Percentiles rank a stretch among this genome's conserved stretches.
Evolutionary conservation across 2,888 invertebrate genomes (phyloP).

Genomic region (Ptychoptera contaminata): DNA sequence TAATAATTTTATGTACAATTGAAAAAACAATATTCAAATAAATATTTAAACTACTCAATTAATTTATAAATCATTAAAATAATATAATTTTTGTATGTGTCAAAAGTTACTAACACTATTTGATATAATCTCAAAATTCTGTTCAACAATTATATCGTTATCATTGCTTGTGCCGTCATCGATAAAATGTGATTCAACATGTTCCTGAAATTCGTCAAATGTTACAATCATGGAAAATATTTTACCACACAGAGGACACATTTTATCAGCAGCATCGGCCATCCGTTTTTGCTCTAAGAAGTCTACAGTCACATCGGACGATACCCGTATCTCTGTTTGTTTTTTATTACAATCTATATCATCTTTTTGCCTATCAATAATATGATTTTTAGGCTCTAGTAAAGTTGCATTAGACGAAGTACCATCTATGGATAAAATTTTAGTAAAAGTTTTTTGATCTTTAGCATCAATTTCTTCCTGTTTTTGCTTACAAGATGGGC

Average conservation of each 20-base stretch:
- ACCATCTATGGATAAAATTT: too few relatives aligned
- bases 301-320: conserved; percentile 15
- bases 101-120: conserved; percentile 30
- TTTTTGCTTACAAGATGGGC: not conserved
- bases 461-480: not conserved
- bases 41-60: too few relatives aligned
- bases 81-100: conserved; percentile 12
- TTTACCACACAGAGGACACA: conserved; percentile 62
- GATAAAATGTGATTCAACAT: conserved; percentile 63
- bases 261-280: conserved; percentile 32
- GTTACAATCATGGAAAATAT: conserved; percentile 38
- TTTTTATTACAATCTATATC: too few relatives aligned
- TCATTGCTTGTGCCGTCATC: conserved; percentile 33
- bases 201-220: conserved; percentile 52
- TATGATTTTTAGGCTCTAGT: not conserved
- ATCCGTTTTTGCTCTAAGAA: conserved; percentile 22
- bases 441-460: too few relatives aligned
- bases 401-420: not conserved
- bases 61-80: too few relatives aligned
- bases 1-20: too few relatives aligned
- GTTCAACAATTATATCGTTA: conserved; percentile 32
- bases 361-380: too few relatives aligned
- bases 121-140: conserved; percentile 36
- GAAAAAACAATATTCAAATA: too few relatives aligned
- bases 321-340: too few relatives aligned